Conservation (phyloP, 2,113 vertebrate genomes). For the Cebidichthys violaceus region DNA sequence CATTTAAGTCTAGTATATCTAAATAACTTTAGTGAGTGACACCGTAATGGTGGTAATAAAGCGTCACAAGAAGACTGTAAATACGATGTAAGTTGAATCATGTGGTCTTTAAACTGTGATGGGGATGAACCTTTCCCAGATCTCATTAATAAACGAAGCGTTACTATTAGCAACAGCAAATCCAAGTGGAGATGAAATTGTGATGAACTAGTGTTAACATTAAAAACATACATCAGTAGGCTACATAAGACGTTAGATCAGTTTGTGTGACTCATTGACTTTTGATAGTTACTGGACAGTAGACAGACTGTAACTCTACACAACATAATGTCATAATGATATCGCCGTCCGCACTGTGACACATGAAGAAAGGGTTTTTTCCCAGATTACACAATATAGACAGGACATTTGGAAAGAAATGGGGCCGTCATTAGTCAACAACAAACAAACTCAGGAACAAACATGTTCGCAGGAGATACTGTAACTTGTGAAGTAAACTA, state of each 20-base stretch:
- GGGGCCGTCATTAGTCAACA: not conserved
- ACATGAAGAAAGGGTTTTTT: constrained; percentile 32
- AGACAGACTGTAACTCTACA: constrained; percentile 3
- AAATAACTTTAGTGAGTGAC: not conserved
- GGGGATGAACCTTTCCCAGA: not conserved
- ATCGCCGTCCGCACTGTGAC: constrained; percentile 53
- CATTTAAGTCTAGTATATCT: not conserved
- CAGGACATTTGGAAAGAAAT: constrained; percentile 18
- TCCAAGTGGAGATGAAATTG: not conserved
- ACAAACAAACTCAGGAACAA: constrained; percentile 27
- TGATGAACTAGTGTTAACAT: not conserved
- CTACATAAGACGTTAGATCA: not conserved
- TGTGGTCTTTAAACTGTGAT: not conserved
- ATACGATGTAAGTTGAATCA: not conserved
- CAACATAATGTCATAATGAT: constrained; percentile 41
- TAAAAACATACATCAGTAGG: not conserved
- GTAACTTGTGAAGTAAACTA: constrained; percentile 5
- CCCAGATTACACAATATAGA: constrained; percentile 40
- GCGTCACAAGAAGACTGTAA: not conserved
- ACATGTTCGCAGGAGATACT: constrained; percentile 44
- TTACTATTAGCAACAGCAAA: not conserved
- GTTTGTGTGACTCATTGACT: constrained; percentile 31
- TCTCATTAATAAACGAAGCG: not conserved
- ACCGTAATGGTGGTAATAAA: not conserved
- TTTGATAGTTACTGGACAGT: not conserved